Conservation (phyloP, 92 coral and sea anemone genomes). For the Porites lobata region DNA sequence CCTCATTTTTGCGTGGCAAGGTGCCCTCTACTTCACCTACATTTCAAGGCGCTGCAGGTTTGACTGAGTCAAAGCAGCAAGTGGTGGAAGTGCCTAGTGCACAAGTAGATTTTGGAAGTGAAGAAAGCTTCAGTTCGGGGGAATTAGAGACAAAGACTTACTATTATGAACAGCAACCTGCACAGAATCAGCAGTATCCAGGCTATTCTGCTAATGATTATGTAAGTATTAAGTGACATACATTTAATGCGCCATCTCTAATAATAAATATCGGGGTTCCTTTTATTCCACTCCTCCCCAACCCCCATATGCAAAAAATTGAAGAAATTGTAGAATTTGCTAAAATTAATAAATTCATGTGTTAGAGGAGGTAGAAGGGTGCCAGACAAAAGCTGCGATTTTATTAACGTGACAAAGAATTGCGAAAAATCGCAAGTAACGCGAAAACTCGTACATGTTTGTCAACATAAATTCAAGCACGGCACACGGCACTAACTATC, state of each 20-base stretch:
- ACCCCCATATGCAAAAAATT: too few species aligned
- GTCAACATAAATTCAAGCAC: too few species aligned
- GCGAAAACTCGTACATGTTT: too few species aligned
- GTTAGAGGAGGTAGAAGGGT: too few species aligned
- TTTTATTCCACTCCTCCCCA: too few species aligned
- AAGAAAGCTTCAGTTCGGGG: not conserved
- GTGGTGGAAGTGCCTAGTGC: not conserved
- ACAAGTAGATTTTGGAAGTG: not conserved
- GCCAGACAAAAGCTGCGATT: too few species aligned
- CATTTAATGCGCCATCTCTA: not conserved
- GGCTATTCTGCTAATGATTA: conserved; percentile 15
- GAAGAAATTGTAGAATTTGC: too few species aligned
- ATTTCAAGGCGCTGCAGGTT: not conserved
- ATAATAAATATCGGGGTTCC: too few species aligned
- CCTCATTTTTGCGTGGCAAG: not conserved
- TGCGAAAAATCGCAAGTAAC: too few species aligned
- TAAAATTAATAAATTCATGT: too few species aligned
- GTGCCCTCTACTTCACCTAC: not conserved
- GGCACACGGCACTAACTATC: too few species aligned
- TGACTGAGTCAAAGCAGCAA: not conserved
- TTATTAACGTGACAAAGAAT: too few species aligned
- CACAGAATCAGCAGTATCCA: conserved; percentile 37
- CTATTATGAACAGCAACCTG: conserved; percentile 37
- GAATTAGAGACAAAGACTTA: conserved; percentile 32
- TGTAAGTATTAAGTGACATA: conserved; percentile 10